phyloP scores from a whole-genome alignment of 2,888 invertebrate species.

The Chrysolina oricalcia region DNA sequence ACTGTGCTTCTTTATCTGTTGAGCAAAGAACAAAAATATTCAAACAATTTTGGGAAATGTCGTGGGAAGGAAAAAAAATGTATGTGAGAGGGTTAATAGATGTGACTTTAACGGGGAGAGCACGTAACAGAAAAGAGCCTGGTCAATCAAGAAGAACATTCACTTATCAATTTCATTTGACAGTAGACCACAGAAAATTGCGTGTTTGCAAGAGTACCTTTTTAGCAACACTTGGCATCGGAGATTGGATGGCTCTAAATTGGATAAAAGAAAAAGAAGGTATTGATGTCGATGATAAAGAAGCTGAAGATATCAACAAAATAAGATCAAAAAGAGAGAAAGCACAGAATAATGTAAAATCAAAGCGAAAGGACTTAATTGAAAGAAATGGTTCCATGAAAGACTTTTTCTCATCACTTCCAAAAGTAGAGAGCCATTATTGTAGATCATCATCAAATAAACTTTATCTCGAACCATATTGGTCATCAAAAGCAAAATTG shows the following conservation, averaged over 20 bases:
- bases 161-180: neutral
- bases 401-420: constrained; percentile 4
- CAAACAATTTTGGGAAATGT: neutral
- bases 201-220: no score
- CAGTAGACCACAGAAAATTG: neutral
- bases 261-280: neutral
- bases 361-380: neutral
- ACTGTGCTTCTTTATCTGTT: neutral
- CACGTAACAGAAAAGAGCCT: neutral
- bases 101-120: neutral
- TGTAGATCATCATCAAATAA: neutral
- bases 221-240: neutral
- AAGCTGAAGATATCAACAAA: neutral
- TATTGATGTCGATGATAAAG: neutral
- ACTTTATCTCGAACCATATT: neutral
- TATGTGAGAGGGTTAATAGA: constrained; percentile 2
- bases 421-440: neutral
- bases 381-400: neutral
- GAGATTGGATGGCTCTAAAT: neutral
- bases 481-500: neutral
- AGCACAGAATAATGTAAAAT: no score
- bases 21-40: neutral
- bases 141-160: neutral
- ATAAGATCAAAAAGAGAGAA: neutral
- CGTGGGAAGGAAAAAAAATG: neutral